phyloP scores from a whole-genome alignment of 2,113 vertebrate species.

The Prinia subflava region DNA sequence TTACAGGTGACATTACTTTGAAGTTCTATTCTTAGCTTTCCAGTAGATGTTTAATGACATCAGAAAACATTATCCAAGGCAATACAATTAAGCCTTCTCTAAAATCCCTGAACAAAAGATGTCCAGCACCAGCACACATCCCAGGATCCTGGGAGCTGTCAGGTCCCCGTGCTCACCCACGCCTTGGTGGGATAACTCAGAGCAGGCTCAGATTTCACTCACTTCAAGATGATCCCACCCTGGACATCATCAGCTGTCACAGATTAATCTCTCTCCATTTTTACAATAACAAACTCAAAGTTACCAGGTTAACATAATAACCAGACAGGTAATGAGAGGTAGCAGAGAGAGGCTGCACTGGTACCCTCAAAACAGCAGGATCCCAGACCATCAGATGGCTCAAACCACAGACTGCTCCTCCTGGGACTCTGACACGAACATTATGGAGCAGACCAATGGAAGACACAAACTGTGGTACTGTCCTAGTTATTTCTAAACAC shows the following conservation, averaged over 20 bases:
- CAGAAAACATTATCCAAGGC: constrained; percentile 26
- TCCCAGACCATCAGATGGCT: background rate
- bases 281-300: background rate
- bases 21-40: constrained; percentile 44
- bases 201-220: background rate
- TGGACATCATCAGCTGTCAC: background rate
- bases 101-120: constrained; percentile 34
- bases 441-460: background rate
- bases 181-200: rapidly evolving
- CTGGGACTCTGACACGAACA: background rate
- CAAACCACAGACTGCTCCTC: background rate
- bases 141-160: background rate
- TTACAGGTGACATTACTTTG: constrained; percentile 55
- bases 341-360: background rate
- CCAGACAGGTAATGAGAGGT: background rate
- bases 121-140: background rate
- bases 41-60: background rate
- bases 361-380: background rate
- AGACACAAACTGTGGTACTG: background rate
- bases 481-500: background rate
- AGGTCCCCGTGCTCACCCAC: rapidly evolving
- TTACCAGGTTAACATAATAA: background rate
- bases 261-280: background rate
- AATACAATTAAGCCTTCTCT: constrained; percentile 24
- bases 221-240: background rate